Evolutionary conservation across 2,888 invertebrate species (phyloP).

Genomic region (Polietes domitor): DNA sequence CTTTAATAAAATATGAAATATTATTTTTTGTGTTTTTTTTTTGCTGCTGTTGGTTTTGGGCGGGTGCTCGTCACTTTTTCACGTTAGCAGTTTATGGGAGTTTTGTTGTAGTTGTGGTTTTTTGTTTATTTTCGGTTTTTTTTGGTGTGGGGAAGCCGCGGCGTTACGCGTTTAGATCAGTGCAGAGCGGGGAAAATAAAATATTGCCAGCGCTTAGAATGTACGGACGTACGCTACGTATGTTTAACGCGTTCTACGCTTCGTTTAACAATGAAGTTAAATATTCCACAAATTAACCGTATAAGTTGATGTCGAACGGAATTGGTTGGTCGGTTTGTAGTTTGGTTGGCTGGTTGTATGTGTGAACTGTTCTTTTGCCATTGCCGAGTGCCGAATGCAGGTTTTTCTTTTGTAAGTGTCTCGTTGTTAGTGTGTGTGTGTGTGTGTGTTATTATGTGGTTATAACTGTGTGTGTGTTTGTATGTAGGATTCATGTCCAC

Average conservation of each 20-base stretch:
- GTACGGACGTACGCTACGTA: not conserved
- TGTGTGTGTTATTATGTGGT: constrained; percentile 9
- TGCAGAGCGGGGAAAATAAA: not conserved
- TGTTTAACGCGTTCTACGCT: constrained; percentile 69
- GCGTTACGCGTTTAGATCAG: not conserved
- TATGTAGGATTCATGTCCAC: not conserved
- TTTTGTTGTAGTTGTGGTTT: constrained; percentile 16
- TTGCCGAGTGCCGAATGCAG: not conserved
- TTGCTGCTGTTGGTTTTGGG: too few species aligned
- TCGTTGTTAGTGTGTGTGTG: not conserved
- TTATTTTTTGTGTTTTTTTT: constrained; percentile 1
- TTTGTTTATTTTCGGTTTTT: not conserved
- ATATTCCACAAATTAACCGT: constrained; percentile 64
- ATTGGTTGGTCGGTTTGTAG: constrained; percentile 9
- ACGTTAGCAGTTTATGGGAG: not conserved
- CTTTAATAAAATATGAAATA: constrained; percentile 17
- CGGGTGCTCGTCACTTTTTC: not conserved
- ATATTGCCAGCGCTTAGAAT: not conserved
- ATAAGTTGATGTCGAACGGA: constrained; percentile 42
- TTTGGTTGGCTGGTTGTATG: not conserved
- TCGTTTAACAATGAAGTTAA: constrained; percentile 76
- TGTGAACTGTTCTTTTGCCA: constrained; percentile 14
- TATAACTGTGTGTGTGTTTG: not conserved
- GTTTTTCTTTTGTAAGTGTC: not conserved
- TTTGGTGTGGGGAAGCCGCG: not conserved